Evolutionary conservation across 2,888 invertebrate genomes (phyloP).

Genomic region (Leptarthrus brevirostris): DNA sequence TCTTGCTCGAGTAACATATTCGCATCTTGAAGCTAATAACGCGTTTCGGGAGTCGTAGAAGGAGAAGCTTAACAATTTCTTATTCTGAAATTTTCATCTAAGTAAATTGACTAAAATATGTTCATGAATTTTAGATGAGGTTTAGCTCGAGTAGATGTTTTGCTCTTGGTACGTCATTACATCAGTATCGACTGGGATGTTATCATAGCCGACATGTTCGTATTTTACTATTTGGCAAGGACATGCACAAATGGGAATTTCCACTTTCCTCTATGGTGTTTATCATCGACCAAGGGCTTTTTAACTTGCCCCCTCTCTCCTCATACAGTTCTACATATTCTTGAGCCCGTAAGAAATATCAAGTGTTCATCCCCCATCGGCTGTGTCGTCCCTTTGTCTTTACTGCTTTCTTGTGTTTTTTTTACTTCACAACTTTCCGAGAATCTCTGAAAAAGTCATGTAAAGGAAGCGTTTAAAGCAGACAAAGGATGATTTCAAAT

Average conservation of each 20-base stretch:
- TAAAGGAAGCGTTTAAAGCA: slow-evolving; percentile 48
- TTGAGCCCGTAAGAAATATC: slow-evolving; percentile 50
- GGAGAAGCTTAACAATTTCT: slow-evolving; percentile 12
- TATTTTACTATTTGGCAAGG: slow-evolving; percentile 39
- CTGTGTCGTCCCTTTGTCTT: neutral
- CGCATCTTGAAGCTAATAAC: slow-evolving; percentile 1
- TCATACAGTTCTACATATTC: slow-evolving; percentile 1
- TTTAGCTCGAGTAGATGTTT: slow-evolving; percentile 51
- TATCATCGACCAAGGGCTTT: slow-evolving; percentile 48
- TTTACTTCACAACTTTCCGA: slow-evolving; percentile 14
- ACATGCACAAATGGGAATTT: slow-evolving; percentile 50
- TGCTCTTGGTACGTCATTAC: slow-evolving; percentile 53
- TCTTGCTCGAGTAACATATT: neutral
- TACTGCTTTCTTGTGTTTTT: neutral
- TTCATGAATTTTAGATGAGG: slow-evolving; percentile 55
- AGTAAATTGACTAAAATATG: slow-evolving; percentile 54
- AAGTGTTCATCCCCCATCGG: slow-evolving; percentile 32
- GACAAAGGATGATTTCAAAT: slow-evolving; percentile 53
- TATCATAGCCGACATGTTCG: slow-evolving; percentile 34
- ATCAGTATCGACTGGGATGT: slow-evolving; percentile 35
- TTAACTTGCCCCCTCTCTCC: slow-evolving; percentile 4
- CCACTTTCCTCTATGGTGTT: slow-evolving; percentile 45
- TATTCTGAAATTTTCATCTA: slow-evolving; percentile 52
- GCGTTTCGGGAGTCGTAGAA: neutral
- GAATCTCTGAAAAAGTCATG: neutral